phyloP scores from a whole-genome alignment of 2,113 vertebrate genomes.

The Apus apus region DNA sequence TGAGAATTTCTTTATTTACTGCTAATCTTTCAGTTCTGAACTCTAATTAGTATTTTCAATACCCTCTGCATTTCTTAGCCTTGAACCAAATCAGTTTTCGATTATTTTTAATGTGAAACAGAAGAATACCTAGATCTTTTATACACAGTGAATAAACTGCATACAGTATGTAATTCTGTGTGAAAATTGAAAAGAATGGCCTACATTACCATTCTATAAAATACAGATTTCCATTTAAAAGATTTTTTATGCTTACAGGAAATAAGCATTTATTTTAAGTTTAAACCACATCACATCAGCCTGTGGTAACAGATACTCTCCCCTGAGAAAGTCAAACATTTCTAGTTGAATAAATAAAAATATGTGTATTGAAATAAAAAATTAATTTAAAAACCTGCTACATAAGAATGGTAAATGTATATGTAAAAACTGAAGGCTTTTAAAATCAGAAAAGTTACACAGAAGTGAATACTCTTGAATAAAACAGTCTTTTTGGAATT shows the following conservation, averaged over 20 bases:
- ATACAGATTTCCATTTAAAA: conserved; percentile 64
- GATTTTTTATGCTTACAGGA: conserved; percentile 57
- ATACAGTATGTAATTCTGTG: conserved; percentile 67
- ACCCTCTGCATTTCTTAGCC: neutral
- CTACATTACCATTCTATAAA: conserved; percentile 61
- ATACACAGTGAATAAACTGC: conserved; percentile 48
- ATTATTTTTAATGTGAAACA: conserved; percentile 67
- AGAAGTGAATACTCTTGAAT: neutral
- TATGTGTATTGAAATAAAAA: neutral
- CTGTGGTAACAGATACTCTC: conserved; percentile 54
- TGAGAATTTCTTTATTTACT: conserved; percentile 25
- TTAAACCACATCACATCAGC: conserved; percentile 66
- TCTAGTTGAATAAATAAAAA: conserved; percentile 43
- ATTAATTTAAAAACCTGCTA: conserved; percentile 8
- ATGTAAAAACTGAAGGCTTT: neutral
- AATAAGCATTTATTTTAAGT: conserved; percentile 71
- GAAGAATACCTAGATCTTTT: conserved; percentile 70
- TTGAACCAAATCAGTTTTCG: conserved; percentile 51
- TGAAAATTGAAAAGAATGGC: conserved; percentile 72
- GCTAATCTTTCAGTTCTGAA: neutral
- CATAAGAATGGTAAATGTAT: neutral
- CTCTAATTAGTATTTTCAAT: conserved; percentile 43
- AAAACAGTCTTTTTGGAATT: neutral
- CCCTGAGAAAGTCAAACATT: conserved; percentile 35
- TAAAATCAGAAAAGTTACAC: neutral